Evolutionary conservation across 1,140 invertebrate genomes (phyloP), one percentile per base, ranked within the genome.

Genomic region (Druon quercuslanigerum): DNA sequence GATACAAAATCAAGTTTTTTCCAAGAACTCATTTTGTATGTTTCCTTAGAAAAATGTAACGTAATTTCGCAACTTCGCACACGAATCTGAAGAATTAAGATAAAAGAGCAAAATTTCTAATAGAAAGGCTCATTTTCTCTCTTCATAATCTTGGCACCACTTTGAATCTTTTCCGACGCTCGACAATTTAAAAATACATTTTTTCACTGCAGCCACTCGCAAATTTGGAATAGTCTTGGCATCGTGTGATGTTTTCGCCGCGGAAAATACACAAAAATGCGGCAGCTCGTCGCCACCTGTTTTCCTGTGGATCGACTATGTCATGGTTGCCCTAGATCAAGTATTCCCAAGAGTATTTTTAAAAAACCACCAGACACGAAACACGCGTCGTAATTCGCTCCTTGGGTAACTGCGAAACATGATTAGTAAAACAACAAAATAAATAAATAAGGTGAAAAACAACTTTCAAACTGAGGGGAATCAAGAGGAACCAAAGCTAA

Each of bases 241-340:
- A 66, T 14, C 60, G 60, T 8, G 25, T 7, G 14, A 9, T 52
- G 56, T 71, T 76, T 71, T 76, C 66, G 40, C 60, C 57, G n/a
- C 71, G 50, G 14, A 60, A 71, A 76, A 76, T 71, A 51, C 51
- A 14, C 60, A 66, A 75, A 75, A 75, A 75, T 75, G 73, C 73
- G 73, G 46, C 60, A 46, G 5, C 20, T 50, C 14, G 51, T 46
- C 51, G 56, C 50, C 51, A 33, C 8, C 19, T 75, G 8, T 79
- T 72, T 81, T 84, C 71, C 25, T 82, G 84, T 16, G 74, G 80
- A 75, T 84, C 51, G 82, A 79, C 76, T 80, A 84, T 83, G 84
- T 84, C 86, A 80, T 83, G 82, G 84, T 87, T 88, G 85, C 83
- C 87, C 87, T 87, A 88, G 87, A 88, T 87, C 87, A 87, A 89